These are phyloP conservation scores for Aphidius ervi DNA, from an alignment of 1,140 invertebrate species.

Conservation along the genomic window DNA sequence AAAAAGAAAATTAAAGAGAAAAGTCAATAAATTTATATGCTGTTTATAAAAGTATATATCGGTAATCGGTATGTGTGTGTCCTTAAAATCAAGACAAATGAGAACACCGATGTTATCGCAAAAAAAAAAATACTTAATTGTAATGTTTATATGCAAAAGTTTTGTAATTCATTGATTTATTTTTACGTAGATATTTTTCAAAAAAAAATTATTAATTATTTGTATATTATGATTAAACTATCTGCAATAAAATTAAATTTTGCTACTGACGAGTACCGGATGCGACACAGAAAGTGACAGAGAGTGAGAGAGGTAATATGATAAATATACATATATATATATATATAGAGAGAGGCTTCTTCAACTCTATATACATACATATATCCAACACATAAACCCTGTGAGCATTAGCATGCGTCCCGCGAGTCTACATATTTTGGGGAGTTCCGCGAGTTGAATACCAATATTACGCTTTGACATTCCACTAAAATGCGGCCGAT, in stretches of 20 bases:
- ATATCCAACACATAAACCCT: background rate
- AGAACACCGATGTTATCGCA: too few relatives aligned
- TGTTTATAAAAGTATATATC: too few relatives aligned
- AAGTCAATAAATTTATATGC: constrained; percentile 6
- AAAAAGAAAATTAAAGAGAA: background rate
- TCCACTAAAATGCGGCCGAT: constrained; percentile 55
- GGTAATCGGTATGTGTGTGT: too few relatives aligned
- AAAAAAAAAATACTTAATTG: too few relatives aligned
- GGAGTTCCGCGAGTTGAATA: constrained; percentile 50
- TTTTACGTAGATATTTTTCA: too few relatives aligned
- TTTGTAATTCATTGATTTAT: too few relatives aligned
- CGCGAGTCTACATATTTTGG: constrained; percentile 53
- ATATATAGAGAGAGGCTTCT: background rate
- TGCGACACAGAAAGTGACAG: constrained; percentile 39
- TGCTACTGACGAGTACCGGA: constrained; percentile 45
- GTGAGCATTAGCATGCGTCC: constrained; percentile 50
- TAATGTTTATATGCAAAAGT: too few relatives aligned
- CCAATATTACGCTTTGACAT: constrained; percentile 55
- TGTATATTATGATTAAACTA: too few relatives aligned
- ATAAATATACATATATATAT: constrained; percentile 21
- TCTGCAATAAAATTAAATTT: too few relatives aligned
- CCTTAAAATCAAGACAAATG: too few relatives aligned
- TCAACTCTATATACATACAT: background rate
- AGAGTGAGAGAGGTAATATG: constrained; percentile 2
- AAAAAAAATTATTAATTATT: too few relatives aligned